phyloP scores from a whole-genome alignment of 2,888 invertebrate species.

The Ceriagrion tenellum region DNA sequence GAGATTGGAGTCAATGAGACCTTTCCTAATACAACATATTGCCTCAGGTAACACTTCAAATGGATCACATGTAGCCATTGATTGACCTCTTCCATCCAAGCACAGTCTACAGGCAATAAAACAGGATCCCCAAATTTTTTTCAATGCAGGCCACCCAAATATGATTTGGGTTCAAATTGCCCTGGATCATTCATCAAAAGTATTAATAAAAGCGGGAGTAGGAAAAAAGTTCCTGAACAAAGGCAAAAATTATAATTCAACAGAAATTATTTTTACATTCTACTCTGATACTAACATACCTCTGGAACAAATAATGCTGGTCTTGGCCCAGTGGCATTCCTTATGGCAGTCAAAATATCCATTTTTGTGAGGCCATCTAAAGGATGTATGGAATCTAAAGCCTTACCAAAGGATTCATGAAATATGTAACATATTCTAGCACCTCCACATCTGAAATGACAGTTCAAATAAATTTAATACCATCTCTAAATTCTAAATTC shows the following conservation, averaged over 20 bases:
- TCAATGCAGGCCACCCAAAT: too few species aligned
- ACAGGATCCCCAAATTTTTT: too few species aligned
- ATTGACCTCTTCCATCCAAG: too few species aligned
- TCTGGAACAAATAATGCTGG: slow-evolving; percentile 95
- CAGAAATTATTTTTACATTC: neutral
- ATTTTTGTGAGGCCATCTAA: slow-evolving; percentile 93
- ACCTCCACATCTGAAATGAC: slow-evolving; percentile 90
- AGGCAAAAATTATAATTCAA: neutral
- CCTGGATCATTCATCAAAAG: too few species aligned
- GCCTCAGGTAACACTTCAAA: too few species aligned
- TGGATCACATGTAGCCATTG: too few species aligned
- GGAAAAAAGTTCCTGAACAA: too few species aligned
- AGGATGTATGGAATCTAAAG: slow-evolving; percentile 97
- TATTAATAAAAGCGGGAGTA: too few species aligned
- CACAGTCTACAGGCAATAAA: too few species aligned
- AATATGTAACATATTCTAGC: slow-evolving; percentile 99
- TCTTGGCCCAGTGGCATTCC: slow-evolving; percentile 97
- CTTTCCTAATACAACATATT: too few species aligned
- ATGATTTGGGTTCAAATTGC: too few species aligned
- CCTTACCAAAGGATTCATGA: slow-evolving; percentile 98
- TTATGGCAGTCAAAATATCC: slow-evolving; percentile 98
- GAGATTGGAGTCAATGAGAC: too few species aligned
- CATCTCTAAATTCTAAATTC: slow-evolving; percentile 28
- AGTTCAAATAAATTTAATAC: neutral
- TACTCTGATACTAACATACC: slow-evolving; percentile 73